Conservation (phyloP, 2,113 vertebrate species). For the Argyrosomus japonicus region DNA sequence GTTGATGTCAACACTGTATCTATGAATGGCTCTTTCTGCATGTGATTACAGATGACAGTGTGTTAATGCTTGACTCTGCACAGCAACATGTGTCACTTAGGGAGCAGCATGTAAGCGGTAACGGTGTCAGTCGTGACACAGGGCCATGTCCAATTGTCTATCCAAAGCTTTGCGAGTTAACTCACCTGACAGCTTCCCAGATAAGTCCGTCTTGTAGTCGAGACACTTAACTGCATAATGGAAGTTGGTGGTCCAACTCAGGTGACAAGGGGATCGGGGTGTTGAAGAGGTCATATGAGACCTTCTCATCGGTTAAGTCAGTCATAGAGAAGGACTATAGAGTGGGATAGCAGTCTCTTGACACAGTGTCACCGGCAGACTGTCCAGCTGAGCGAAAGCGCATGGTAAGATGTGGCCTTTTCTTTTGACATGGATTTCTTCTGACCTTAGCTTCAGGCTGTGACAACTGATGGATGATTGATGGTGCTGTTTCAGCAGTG, state of each 20-base stretch:
- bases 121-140: conserved; percentile 74
- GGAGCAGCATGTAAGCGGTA: conserved; percentile 60
- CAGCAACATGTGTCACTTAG: conserved; percentile 66
- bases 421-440: conserved; percentile 79
- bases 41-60: conserved; percentile 51
- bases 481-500: conserved; percentile 79
- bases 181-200: conserved; percentile 81
- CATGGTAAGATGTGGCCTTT: conserved; percentile 80
- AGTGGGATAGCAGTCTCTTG: conserved; percentile 73
- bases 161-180: conserved; percentile 75
- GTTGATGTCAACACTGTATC: background rate
- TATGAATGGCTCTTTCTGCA: conserved; percentile 34
- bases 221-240: conserved; percentile 76
- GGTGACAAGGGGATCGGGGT: conserved; percentile 77
- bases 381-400: conserved; percentile 78
- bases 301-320: conserved; percentile 73
- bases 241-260: conserved; percentile 77
- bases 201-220: conserved; percentile 79
- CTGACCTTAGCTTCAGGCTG: conserved; percentile 77
- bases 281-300: conserved; percentile 72
- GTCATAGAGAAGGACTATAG: conserved; percentile 72
- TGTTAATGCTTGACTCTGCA: conserved; percentile 59
- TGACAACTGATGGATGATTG: conserved; percentile 86
- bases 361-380: conserved; percentile 77
- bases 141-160: conserved; percentile 79